Evolutionary conservation across 2,888 invertebrate genomes (phyloP).

Genomic region (Chaetoderma sp.): DNA sequence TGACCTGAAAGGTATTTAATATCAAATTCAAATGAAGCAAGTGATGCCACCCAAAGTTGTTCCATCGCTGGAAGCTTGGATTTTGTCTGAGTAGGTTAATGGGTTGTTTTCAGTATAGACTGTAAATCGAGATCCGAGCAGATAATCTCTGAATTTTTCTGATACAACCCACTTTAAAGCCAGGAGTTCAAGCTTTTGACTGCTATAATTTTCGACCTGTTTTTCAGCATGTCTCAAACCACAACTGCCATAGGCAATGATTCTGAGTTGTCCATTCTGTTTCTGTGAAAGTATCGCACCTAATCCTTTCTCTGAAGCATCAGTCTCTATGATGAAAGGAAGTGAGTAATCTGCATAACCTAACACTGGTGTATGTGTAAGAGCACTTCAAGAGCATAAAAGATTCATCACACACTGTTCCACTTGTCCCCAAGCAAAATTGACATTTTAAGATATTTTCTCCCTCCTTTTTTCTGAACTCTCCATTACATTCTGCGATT

Average conservation of each 20-base stretch:
- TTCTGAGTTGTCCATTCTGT: conserved; percentile 1
- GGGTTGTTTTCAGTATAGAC: conserved; percentile 9
- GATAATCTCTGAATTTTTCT: conserved; percentile 9
- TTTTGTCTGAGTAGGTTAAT: not conserved
- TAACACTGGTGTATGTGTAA: conserved; percentile 3
- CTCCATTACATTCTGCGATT: not conserved
- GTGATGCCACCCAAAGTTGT: not conserved
- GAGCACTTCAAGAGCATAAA: not conserved
- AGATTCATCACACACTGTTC: not conserved
- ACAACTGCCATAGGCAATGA: conserved; percentile 15
- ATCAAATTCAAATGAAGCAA: conserved; percentile 1
- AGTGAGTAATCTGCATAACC: not conserved
- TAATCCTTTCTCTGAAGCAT: not conserved
- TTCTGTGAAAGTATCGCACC: conserved; percentile 9
- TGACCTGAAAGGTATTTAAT: not conserved
- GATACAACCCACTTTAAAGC: conserved; percentile 21
- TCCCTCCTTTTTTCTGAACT: not conserved
- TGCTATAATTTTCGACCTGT: conserved; percentile 12
- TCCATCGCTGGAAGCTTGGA: not conserved
- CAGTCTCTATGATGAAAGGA: conserved; percentile 5
- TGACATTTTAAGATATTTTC: not conserved
- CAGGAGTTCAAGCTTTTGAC: conserved; percentile 24
- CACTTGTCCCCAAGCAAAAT: conserved; percentile 6
- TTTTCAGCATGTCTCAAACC: conserved; percentile 7
- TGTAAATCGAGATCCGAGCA: conserved; percentile 1